Evolutionary conservation across 2,797 vertebrate species (phyloP).

Genomic region (Halcyon badia): DNA sequence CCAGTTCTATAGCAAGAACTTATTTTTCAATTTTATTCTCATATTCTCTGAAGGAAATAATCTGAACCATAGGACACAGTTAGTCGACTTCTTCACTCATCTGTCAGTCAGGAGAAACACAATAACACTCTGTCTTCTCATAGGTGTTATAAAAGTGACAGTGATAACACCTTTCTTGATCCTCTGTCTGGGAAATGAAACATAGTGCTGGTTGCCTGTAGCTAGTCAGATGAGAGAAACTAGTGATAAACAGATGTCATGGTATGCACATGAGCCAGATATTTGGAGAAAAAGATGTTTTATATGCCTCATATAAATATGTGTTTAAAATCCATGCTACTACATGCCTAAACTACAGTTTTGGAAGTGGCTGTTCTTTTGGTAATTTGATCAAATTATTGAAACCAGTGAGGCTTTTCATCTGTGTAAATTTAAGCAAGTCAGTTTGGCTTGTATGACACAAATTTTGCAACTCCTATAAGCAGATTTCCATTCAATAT

Average conservation of each 20-base stretch:
- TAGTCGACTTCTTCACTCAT: slow-evolving; percentile 18
- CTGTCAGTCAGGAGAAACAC: slow-evolving; percentile 23
- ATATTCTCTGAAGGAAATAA: slow-evolving; percentile 22
- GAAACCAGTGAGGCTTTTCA: background rate
- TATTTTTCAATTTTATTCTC: slow-evolving; percentile 53
- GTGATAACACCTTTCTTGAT: slow-evolving; percentile 25
- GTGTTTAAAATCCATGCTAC: background rate
- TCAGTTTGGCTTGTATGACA: background rate
- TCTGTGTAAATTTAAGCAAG: background rate
- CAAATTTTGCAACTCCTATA: background rate
- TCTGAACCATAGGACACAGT: slow-evolving; percentile 10
- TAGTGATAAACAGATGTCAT: background rate
- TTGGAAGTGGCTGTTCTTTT: background rate
- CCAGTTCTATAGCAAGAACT: background rate
- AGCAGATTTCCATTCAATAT: background rate
- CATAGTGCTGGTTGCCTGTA: background rate
- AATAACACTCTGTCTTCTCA: slow-evolving; percentile 7
- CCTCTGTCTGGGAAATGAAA: slow-evolving; percentile 10
- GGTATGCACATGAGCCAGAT: background rate
- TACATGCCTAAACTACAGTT: background rate
- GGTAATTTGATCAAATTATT: background rate
- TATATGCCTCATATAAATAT: background rate
- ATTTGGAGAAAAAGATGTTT: background rate
- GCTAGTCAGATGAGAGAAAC: background rate
- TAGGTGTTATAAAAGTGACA: slow-evolving; percentile 16